Percentiles rank a stretch among this genome's conserved stretches.
These are phyloP conservation scores for Thelaira solivaga DNA, from an alignment of 2,888 invertebrate genomes.

Conservation along the genomic window DNA sequence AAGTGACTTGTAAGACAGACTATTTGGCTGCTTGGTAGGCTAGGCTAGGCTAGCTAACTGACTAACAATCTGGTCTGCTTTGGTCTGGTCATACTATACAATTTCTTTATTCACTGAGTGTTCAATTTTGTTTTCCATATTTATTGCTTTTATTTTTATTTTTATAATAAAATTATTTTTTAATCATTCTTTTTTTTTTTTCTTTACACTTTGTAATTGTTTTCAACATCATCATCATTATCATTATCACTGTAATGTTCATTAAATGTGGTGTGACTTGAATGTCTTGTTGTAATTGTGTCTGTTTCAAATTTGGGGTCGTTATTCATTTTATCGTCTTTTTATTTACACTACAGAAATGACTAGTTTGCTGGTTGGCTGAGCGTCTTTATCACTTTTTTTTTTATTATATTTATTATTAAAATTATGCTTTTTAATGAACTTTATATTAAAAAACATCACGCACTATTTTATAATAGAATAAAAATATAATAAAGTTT, in stretches of 20 bases:
- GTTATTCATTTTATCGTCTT: constrained; percentile 35
- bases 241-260: background rate
- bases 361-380: background rate
- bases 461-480: constrained; percentile 31
- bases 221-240: constrained; percentile 1
- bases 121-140: constrained; percentile 33
- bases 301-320: constrained; percentile 33
- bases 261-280: constrained; percentile 17
- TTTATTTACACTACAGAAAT: constrained; percentile 23
- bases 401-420: constrained; percentile 8
- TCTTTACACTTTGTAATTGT: background rate
- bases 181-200: background rate
- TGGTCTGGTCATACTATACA: background rate
- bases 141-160: too few relatives aligned
- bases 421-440: constrained; percentile 19
- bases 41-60: too few relatives aligned
- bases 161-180: background rate
- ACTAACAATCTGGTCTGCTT: background rate
- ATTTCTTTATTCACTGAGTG: constrained; percentile 30
- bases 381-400: constrained; percentile 1
- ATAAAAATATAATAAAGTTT: background rate
- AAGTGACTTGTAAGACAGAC: constrained; percentile 29
- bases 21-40: constrained; percentile 22
- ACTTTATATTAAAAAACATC: constrained; percentile 29
- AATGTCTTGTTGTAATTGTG: background rate